Evolutionary conservation across 2,888 invertebrate species (phyloP).

Genomic region (Venusia cambrica): DNA sequence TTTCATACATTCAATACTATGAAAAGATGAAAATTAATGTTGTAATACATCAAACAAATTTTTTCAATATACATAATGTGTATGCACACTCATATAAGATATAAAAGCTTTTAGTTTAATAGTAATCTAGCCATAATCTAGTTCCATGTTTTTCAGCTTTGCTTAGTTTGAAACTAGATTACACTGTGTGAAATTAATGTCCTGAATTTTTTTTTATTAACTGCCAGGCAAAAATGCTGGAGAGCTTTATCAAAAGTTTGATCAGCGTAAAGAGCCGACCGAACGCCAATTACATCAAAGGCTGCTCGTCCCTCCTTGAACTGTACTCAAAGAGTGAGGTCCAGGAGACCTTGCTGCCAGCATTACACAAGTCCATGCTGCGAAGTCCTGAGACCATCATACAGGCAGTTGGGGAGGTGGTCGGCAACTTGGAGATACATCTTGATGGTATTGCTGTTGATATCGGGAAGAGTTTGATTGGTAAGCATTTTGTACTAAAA

Average conservation of each 20-base stretch:
- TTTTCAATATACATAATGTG: no score
- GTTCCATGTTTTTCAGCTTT: no score
- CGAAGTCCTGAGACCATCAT: conserved; percentile 96
- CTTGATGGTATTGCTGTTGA: conserved; percentile 89
- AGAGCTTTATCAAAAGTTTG: conserved; percentile 87
- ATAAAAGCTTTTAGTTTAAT: no score
- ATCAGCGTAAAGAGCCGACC: conserved; percentile 90
- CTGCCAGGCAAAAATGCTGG: conserved; percentile 84
- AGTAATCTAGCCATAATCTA: no score
- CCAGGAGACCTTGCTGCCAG: conserved; percentile 87
- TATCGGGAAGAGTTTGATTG: conserved; percentile 90
- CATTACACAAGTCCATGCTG: conserved; percentile 94
- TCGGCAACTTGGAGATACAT: conserved; percentile 86
- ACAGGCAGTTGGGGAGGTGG: conserved; percentile 88
- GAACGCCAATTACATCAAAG: conserved; percentile 83
- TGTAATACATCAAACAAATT: no score
- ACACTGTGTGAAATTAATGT: no score
- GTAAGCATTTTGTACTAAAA: conserved; percentile 56
- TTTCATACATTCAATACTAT: no score
- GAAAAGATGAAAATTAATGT: no score
- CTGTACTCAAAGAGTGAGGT: conserved; percentile 85
- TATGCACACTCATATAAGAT: no score
- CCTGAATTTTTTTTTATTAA: no score
- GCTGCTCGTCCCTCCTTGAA: conserved; percentile 84
- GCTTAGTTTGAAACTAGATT: no score